Base-by-base conservation (phyloP, 1,140 invertebrate species). In the Anagrus nilaparvatae region DNA sequence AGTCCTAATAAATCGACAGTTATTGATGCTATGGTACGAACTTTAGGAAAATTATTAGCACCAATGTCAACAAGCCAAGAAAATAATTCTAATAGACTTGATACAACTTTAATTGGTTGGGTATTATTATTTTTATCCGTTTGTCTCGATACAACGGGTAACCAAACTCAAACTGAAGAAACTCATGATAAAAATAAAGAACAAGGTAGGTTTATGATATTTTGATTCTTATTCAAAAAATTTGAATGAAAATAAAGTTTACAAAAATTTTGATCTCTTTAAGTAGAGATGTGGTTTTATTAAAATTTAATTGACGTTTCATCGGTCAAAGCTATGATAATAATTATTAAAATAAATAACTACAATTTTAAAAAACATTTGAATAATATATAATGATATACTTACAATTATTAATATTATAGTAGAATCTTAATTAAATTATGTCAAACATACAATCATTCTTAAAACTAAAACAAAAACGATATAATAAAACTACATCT, bases 61-160 rank as follows among this genome's bases (percentile, higher is more conserved):
- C 70, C 77, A 17, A 60, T 80, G 45, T 67, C 67, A 7, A 63
- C 58, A 9, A 52, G 56, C 34, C 68, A 65, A 52, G 49, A 43
- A 37, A 48, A 61, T 40, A 54, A 51, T 43, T 18, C 60, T 39
- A 53, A 59, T 49, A 61, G 33, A 56, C 51, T 60, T 37, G 71
- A 57, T 42, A 56, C 56, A 37, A 74, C 78, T 12, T 62, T 87
- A 3, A 73, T 87, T 29, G 79, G 82, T n/a, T 87, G 85, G 84
- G 63, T 87, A 14, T 58, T 89, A 17, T 63, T 89, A 29, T 87
- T 85, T 55, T 59, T 87, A 7, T 85, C 82, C 2, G 74, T 83
- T 18, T 84, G 82, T 53, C 70, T 87, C 33, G 82, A 85, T 51
- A 72, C 71, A 32, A 69, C 64, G 25, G 55, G 59, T 33, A 40